Evolutionary conservation across 2,888 invertebrate species (phyloP).

Genomic region (Diplolepis rosae): DNA sequence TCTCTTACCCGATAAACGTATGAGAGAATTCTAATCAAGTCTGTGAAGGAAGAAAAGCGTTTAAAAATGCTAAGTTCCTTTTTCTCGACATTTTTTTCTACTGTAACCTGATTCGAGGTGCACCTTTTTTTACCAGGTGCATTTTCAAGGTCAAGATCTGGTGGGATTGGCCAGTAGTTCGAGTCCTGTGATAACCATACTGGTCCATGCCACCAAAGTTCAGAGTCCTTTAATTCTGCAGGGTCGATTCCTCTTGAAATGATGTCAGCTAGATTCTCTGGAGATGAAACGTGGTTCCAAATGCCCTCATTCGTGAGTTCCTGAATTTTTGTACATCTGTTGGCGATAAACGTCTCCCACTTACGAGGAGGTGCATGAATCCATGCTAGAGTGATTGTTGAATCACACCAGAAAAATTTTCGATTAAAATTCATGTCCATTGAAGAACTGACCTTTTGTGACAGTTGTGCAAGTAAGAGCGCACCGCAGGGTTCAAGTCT

Average conservation of each 20-base stretch:
- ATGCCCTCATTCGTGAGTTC: neutral
- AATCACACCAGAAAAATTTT: conserved; percentile 37
- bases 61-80: neutral
- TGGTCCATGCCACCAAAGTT: neutral
- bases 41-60: neutral
- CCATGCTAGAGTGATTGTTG: conserved; percentile 41
- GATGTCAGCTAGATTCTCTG: neutral
- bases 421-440: neutral
- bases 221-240: neutral
- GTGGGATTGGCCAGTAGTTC: neutral
- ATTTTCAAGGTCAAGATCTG: too few relatives aligned
- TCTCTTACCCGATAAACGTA: neutral
- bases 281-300: conserved; percentile 29
- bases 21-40: neutral
- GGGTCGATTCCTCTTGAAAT: neutral
- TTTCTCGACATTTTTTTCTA: neutral
- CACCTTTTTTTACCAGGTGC: too few relatives aligned
- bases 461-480: neutral
- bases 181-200: neutral
- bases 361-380: conserved; percentile 29
- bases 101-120: neutral
- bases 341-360: conserved; percentile 48
- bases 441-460: neutral
- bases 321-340: conserved; percentile 45
- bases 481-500: too few relatives aligned